These are phyloP conservation scores for Microctonus brassicae DNA, from an alignment of 2,888 invertebrate genomes.

Conservation along the genomic window DNA sequence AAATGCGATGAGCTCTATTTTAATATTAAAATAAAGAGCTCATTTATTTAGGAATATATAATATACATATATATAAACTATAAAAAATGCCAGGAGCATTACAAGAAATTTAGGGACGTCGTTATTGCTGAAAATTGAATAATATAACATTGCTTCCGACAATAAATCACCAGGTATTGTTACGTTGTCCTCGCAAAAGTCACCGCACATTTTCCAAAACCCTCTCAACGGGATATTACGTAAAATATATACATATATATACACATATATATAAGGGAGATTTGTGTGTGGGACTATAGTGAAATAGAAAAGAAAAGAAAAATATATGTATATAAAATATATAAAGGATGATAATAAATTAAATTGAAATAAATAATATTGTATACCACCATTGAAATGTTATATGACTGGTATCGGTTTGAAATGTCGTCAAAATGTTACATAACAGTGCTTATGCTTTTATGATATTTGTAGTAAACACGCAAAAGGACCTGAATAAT, in stretches of 20 bases:
- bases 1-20: too few relatives aligned
- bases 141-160: constrained; percentile 19
- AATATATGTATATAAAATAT: too few relatives aligned
- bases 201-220: not conserved
- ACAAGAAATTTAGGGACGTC: constrained; percentile 18
- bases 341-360: not conserved
- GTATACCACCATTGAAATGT: not conserved
- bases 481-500: constrained; percentile 1
- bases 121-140: constrained; percentile 13
- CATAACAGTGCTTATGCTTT: constrained; percentile 39
- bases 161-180: constrained; percentile 19
- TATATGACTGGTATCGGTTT: not conserved
- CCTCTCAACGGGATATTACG: constrained; percentile 19
- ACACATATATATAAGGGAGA: too few relatives aligned
- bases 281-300: not conserved
- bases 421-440: constrained; percentile 38
- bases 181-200: constrained; percentile 9
- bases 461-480: constrained; percentile 27
- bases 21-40: too few relatives aligned
- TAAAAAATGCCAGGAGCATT: not conserved
- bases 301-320: not conserved
- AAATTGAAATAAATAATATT: not conserved
- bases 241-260: not conserved
- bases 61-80: not conserved
- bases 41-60: too few relatives aligned